A percentile compares a stretch with the other conserved stretches of the same genome.
phyloP scores from a whole-genome alignment of 2,888 invertebrate genomes.

The Eupithecia exiguata region DNA sequence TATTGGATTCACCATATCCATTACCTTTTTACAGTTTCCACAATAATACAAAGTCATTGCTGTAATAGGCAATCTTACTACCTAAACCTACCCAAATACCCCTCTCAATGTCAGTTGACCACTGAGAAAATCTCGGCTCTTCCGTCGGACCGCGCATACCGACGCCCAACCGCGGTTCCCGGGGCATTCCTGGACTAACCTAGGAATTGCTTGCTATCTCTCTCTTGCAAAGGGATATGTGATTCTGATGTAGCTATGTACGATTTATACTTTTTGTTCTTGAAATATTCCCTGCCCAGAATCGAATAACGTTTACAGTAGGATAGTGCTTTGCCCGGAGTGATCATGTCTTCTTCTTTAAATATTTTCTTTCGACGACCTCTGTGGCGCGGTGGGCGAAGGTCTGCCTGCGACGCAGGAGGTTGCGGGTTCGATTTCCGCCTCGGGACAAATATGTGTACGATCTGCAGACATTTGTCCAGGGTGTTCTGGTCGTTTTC shows the following conservation, averaged over 20 bases:
- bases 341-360: not conserved
- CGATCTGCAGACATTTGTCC: no score
- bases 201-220: constrained; percentile 52
- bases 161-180: constrained; percentile 60
- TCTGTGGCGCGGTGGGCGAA: no score
- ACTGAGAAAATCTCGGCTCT: constrained; percentile 70
- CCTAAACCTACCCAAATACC: constrained; percentile 39
- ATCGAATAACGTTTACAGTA: not conserved
- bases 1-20: not conserved
- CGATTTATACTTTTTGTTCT: not conserved
- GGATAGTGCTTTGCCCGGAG: not conserved
- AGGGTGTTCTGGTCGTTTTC: no score
- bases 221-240: constrained; percentile 48
- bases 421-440: no score
- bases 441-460: no score
- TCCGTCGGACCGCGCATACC: constrained; percentile 71
- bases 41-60: not conserved
- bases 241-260: constrained; percentile 8
- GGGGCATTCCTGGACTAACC: constrained; percentile 65
- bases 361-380: no score
- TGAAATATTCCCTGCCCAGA: not conserved
- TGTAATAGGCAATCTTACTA: constrained; percentile 4
- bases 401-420: no score
- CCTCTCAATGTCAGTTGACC: constrained; percentile 70
- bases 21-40: not conserved